These are phyloP conservation scores for Vimba vimba DNA, from an alignment of 2,113 vertebrate genomes.

Conservation along the genomic window DNA sequence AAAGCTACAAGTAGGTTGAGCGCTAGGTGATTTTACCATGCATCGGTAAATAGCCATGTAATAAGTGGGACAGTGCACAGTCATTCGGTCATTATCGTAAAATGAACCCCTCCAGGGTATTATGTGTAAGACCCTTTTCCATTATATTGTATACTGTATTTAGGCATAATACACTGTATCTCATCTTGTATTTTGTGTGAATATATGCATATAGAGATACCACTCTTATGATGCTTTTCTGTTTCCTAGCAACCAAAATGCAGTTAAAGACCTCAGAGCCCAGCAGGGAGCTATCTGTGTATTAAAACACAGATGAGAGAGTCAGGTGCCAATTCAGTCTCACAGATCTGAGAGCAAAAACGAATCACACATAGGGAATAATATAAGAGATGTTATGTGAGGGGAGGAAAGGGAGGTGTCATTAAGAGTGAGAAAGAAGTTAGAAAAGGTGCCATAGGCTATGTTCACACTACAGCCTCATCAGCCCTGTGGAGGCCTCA, in stretches of 20 bases:
- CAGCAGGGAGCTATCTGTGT: not conserved
- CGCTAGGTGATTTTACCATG: not conserved
- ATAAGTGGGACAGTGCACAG: not conserved
- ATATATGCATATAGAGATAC: constrained; percentile 3
- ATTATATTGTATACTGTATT: not conserved
- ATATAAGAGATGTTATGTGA: not conserved
- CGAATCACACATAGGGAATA: not conserved
- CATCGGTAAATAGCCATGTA: not conserved
- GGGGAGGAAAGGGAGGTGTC: not conserved
- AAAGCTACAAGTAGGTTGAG: not conserved
- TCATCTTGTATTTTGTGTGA: not conserved
- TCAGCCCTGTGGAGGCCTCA: too few relatives aligned
- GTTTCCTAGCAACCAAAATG: constrained; percentile 30
- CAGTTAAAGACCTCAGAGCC: constrained; percentile 15
- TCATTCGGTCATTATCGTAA: not conserved
- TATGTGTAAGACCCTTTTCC: not conserved
- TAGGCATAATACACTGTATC: not conserved
- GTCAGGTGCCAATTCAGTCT: constrained; percentile 2
- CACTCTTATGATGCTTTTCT: constrained; percentile 14
- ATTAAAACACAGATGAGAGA: constrained; percentile 20
- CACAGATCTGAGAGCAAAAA: constrained; percentile 13
- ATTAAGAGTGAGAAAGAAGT: not conserved
- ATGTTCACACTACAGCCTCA: too few relatives aligned
- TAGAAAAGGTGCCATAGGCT: not conserved
- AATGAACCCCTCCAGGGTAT: not conserved